Evolutionary conservation across 2,888 invertebrate genomes (phyloP).

Genomic region (Torymus aiolomorphi): DNA sequence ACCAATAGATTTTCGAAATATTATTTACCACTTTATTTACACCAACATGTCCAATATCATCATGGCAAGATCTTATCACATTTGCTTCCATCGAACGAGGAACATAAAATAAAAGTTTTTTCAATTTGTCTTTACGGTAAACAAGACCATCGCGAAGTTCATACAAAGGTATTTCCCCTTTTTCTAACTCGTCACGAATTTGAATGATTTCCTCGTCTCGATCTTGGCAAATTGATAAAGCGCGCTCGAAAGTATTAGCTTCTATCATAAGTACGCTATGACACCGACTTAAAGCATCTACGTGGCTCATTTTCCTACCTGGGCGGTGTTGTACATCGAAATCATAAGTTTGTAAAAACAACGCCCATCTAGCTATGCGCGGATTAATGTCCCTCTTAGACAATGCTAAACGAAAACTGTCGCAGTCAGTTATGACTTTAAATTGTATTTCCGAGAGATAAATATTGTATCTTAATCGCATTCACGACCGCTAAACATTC

Average conservation of each 20-base stretch:
- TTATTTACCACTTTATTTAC: constrained; percentile 46
- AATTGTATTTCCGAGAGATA: not conserved
- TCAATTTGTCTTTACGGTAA: constrained; percentile 56
- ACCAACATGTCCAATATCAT: constrained; percentile 56
- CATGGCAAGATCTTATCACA: too few relatives aligned
- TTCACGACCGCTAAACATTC: too few relatives aligned
- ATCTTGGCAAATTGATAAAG: constrained; percentile 8
- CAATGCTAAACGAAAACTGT: not conserved
- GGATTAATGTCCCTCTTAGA: not conserved
- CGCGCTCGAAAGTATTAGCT: not conserved
- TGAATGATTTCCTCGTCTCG: not conserved
- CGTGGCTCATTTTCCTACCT: constrained; percentile 1
- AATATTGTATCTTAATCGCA: not conserved
- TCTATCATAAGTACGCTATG: not conserved
- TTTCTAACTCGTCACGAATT: constrained; percentile 24
- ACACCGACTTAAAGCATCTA: constrained; percentile 2
- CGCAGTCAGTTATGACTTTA: not conserved
- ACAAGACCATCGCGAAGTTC: constrained; percentile 61
- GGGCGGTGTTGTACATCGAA: not conserved
- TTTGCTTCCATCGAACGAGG: constrained; percentile 48
- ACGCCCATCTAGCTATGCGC: not conserved
- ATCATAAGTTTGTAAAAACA: not conserved
- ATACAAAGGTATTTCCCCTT: constrained; percentile 32
- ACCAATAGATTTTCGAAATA: constrained; percentile 66
- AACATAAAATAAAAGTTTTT: constrained; percentile 54